Base-by-base conservation (phyloP, 2,797 vertebrate species). In the Myiotriccus ornatus region DNA sequence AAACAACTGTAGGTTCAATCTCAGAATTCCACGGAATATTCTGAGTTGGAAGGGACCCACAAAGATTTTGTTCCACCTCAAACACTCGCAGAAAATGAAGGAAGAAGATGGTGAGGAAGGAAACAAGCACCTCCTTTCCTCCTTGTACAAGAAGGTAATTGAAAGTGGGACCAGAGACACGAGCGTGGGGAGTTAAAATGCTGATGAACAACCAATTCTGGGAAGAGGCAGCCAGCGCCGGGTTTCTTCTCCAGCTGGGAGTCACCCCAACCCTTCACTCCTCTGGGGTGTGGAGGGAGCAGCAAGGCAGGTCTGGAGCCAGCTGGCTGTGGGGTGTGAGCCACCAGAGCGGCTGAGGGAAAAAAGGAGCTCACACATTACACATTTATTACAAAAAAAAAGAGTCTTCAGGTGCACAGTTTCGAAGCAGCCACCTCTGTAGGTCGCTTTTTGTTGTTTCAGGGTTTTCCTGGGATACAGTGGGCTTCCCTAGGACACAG, bases 221-320 rank as follows among this genome's bases (percentile, higher is more conserved):
- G 59, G 9, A 9, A n/a, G 37, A 55, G 0, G 9, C 63, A 46
- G 47, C 53, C 34, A 46, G 16, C 14, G 78, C 55, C 0, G 6
- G 65, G 80, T 39, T 80, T 21, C n/a, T 65, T 2, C 73, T 68
- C 62, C 80, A 39, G 90, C 88, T 80, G 82, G 96, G 93, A 89
- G 91, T 30, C 76, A 55, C 93, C 91, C 71, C 70, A 2, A 14
- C 39, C 30, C 82, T 70, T 11, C 27, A 0, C 75, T 71, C 21
- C 79, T 63, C 77, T 28, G 59, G 88, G 91, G 82, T 14, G 92
- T 56, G 96, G 73, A 93, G 1, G 46, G 90, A 91, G 90, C 73
- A 49, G 90, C 0, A 7, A 80, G 64, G 95, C 89, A 34, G 70
- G 59, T 27, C 82, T 7, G 5, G 75, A 89, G 94, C 89, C 95